These are phyloP conservation scores for Taeniopygia guttata DNA, from an alignment of 2,797 vertebrate species.

Conservation along the genomic window DNA sequence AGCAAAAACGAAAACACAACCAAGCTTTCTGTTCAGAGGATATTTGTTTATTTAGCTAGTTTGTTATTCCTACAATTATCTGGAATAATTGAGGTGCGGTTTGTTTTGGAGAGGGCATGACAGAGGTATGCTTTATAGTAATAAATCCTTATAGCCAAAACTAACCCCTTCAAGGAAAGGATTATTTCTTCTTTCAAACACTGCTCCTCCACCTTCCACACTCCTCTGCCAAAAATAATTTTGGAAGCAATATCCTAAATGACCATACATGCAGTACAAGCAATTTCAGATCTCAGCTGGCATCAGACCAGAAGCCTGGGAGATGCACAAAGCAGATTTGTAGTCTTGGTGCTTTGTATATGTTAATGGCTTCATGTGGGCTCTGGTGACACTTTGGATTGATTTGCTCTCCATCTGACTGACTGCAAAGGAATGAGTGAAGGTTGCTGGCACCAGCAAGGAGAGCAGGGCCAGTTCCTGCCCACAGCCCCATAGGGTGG, in stretches of 20 bases:
- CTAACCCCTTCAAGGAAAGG: neutral
- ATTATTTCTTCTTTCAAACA: slow-evolving; percentile 10
- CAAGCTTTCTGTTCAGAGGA: neutral
- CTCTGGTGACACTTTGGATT: neutral
- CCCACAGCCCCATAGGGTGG: neutral
- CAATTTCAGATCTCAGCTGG: neutral
- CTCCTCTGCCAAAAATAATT: neutral
- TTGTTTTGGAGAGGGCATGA: neutral
- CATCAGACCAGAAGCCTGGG: neutral
- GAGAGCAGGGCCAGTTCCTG: neutral
- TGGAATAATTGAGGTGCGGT: neutral
- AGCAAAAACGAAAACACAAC: neutral
- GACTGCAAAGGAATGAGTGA: neutral
- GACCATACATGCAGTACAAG: neutral
- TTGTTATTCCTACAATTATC: neutral
- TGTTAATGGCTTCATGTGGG: fast-evolving
- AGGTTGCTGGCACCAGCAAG: neutral
- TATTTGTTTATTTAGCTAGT: neutral
- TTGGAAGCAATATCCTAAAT: neutral
- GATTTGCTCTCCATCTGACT: neutral
- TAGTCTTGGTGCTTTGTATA: neutral
- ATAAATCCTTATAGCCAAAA: slow-evolving; percentile 2
- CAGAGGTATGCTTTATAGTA: neutral
- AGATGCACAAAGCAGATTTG: neutral
- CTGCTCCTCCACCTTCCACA: neutral